A percentile compares a stretch with the other conserved stretches of the same genome.
Evolutionary conservation across 1,140 invertebrate genomes (phyloP).

Genomic region (Zaprionus inermis): DNA sequence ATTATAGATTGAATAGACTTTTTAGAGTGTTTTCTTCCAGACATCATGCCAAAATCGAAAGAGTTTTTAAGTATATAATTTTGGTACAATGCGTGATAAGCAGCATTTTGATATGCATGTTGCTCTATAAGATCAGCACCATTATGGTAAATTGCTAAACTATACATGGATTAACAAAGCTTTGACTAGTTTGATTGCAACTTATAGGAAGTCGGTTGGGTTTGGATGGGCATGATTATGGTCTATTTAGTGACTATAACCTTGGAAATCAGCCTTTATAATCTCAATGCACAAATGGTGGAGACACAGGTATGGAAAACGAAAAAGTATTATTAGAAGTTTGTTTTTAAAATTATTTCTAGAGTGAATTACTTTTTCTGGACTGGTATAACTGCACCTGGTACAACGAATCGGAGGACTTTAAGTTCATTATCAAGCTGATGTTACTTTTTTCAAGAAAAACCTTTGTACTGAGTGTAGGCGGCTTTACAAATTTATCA

Average conservation of each 20-base stretch:
- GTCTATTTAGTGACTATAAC: slow-evolving; percentile 66
- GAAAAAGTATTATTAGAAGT: too few relatives aligned
- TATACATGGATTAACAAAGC: neutral
- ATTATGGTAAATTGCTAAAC: slow-evolving; percentile 38
- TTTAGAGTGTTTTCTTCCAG: slow-evolving; percentile 18
- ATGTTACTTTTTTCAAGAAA: slow-evolving; percentile 64
- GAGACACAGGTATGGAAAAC: slow-evolving; percentile 49
- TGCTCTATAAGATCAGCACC: slow-evolving; percentile 71
- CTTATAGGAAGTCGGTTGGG: slow-evolving; percentile 57
- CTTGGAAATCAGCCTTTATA: slow-evolving; percentile 67
- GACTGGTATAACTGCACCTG: slow-evolving; percentile 72
- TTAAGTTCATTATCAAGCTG: slow-evolving; percentile 67
- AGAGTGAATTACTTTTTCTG: slow-evolving; percentile 62
- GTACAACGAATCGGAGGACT: slow-evolving; percentile 67
- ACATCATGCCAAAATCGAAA: slow-evolving; percentile 61
- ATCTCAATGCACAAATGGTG: slow-evolving; percentile 64
- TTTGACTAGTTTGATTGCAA: neutral
- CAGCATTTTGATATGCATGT: slow-evolving; percentile 72
- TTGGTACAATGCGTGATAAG: slow-evolving; percentile 66
- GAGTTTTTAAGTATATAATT: slow-evolving; percentile 68
- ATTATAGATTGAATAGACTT: neutral
- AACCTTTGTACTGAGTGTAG: slow-evolving; percentile 61
- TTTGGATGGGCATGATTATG: slow-evolving; percentile 72
- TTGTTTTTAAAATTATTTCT: neutral
- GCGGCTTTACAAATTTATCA: slow-evolving; percentile 69